Base-by-base conservation (phyloP, 1,140 invertebrate genomes). In the Ceratitis capitata region DNA sequence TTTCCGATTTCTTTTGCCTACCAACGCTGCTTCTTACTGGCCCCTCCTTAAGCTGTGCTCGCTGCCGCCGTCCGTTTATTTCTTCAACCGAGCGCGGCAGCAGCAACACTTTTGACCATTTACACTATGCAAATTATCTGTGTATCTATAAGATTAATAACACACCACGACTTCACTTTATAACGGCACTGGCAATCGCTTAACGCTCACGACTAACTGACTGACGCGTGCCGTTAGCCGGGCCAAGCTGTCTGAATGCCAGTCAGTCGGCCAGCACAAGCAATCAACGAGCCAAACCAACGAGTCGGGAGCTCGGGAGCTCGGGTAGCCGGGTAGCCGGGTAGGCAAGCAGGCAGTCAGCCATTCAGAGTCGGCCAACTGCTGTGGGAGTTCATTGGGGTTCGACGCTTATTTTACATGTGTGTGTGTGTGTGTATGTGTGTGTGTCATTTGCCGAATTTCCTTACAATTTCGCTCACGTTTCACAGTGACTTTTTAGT, bases 371-470 rank as follows among this genome's bases (percentile, higher is more conserved):
- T n/a, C 19, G 51, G 19, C 10, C 61, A 7, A 19, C 61, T 35
- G 61, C 61, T 69, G 61, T 69, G 29, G 16, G 61, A 69, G 61
- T 69, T 69, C 61, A 69, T 35, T 69, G 61, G 61, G 16, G n/a
- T 29, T 45, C 23, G 39, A 45, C 69, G 26, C 1, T 23, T 14
- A 23, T 78, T 78, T 78, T n/a, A n/a, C n/a, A n/a, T n/a, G n/a
- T n/a, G n/a, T n/a, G n/a, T n/a, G n/a, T n/a, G n/a, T n/a, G n/a
- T n/a, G n/a, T n/a, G n/a, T n/a, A n/a, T n/a, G n/a, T n/a, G n/a
- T n/a, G n/a, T 78, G 69, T 78, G 69, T 78, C 69, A 78, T 45
- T 78, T 78, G 69, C 42, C 69, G 39, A 78, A 78, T 78, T 78
- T 78, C 45, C 69, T 78, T 78, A 10, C 42, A 19, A 78, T 78